A percentile compares a stretch with the other conserved stretches of the same genome.
These are phyloP conservation scores for Eidolon dupreanum DNA, from an alignment of 2,797 vertebrate genomes.

Conservation along the genomic window DNA sequence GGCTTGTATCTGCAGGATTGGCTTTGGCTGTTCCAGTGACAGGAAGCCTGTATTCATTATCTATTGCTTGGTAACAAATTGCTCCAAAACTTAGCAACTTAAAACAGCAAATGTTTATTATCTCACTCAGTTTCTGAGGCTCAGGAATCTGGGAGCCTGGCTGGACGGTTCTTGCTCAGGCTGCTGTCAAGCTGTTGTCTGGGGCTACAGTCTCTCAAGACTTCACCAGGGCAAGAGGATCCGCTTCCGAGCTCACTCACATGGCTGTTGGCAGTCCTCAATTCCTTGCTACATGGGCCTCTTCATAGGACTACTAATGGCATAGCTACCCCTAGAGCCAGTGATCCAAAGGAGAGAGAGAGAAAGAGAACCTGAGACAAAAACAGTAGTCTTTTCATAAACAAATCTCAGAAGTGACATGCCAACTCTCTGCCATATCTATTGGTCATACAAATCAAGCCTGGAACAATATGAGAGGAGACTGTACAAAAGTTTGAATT, in stretches of 20 bases:
- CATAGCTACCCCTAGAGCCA: background rate
- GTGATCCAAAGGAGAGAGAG: background rate
- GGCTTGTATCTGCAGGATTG: background rate
- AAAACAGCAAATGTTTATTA: background rate
- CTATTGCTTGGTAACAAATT: slow-evolving; percentile 43
- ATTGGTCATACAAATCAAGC: background rate
- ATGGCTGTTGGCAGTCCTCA: background rate
- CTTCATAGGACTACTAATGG: background rate
- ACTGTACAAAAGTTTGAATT: background rate
- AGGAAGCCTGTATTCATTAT: background rate
- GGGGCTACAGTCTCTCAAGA: background rate
- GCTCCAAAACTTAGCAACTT: background rate
- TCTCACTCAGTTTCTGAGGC: background rate
- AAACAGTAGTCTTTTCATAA: background rate
- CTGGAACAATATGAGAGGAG: background rate
- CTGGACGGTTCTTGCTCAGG: background rate
- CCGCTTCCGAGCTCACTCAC: background rate
- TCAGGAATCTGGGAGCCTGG: background rate
- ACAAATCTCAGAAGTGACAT: background rate
- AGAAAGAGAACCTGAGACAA: background rate
- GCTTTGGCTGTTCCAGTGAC: background rate
- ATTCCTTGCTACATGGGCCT: background rate
- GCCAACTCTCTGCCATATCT: background rate
- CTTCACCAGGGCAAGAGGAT: background rate
- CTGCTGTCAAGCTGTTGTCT: background rate